Conservation (phyloP, 2,888 invertebrate species). For the Stenolophus ochropezus region DNA sequence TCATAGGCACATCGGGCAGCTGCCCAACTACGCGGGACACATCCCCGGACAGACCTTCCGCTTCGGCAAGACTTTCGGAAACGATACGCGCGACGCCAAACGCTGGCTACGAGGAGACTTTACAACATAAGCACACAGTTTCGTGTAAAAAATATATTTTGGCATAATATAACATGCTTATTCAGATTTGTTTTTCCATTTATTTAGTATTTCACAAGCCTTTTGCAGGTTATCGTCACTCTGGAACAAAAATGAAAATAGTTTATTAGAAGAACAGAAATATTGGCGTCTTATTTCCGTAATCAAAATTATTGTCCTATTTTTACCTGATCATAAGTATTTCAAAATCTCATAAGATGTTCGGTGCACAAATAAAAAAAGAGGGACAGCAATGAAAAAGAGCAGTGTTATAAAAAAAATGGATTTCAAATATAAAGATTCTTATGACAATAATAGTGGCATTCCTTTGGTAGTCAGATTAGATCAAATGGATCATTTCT, state of each 20-base stretch:
- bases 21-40: conserved; percentile 87
- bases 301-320: too few relatives aligned
- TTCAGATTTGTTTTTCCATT: conserved; percentile 69
- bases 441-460: too few relatives aligned
- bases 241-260: conserved; percentile 73
- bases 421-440: too few relatives aligned
- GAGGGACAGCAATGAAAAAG: too few relatives aligned
- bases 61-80: conserved; percentile 85
- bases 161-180: conserved; percentile 14
- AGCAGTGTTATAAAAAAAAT: too few relatives aligned
- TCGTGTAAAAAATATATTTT: conserved; percentile 48
- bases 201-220: conserved; percentile 75
- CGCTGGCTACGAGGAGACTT: conserved; percentile 83
- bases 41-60: conserved; percentile 81
- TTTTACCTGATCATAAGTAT: too few relatives aligned
- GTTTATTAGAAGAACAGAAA: too few relatives aligned
- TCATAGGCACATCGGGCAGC: conserved; percentile 82
- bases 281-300: too few relatives aligned
- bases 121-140: conserved; percentile 62
- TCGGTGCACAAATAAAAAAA: too few relatives aligned
- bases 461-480: too few relatives aligned
- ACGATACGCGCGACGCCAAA: conserved; percentile 84
- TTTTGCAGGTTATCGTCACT: conserved; percentile 84
- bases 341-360: too few relatives aligned
- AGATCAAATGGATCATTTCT: too few relatives aligned